These are phyloP conservation scores for Protaetia brevitarsis DNA, from an alignment of 1,140 invertebrate genomes.

Conservation along the genomic window DNA sequence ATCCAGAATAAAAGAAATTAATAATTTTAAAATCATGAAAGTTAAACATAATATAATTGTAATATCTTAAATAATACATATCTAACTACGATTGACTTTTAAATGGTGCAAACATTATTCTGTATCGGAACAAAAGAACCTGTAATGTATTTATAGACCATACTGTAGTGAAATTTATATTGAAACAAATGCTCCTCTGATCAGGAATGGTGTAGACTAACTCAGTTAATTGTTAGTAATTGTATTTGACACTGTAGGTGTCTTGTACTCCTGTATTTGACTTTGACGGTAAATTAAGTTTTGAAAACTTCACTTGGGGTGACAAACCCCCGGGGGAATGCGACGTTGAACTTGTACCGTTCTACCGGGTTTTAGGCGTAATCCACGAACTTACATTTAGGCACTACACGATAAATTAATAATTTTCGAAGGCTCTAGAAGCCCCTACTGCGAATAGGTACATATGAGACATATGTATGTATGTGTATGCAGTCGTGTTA, in stretches of 20 bases:
- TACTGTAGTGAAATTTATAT: not conserved
- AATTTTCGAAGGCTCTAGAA: conserved; percentile 1
- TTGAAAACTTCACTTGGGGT: conserved; percentile 26
- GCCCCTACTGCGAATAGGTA: not conserved
- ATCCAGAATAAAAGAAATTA: no score
- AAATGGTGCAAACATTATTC: no score
- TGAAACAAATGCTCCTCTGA: conserved; percentile 14
- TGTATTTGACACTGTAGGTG: conserved; percentile 28
- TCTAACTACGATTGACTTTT: no score
- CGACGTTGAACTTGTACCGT: conserved; percentile 22
- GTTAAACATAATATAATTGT: no score
- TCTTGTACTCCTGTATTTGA: conserved; percentile 28
- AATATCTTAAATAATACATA: no score
- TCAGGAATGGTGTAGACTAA: conserved; percentile 26
- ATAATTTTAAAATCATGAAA: no score
- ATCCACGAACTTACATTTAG: not conserved
- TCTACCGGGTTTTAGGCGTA: not conserved
- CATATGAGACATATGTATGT: not conserved
- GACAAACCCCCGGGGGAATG: conserved; percentile 23
- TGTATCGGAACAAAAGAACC: no score
- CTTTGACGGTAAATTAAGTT: conserved; percentile 30
- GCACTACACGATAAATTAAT: conserved; percentile 5
- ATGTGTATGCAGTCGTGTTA: not conserved
- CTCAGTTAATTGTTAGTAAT: conserved; percentile 31
- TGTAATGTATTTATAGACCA: no score